Percentiles rank a stretch among this genome's conserved stretches.
Evolutionary conservation across 2,888 invertebrate species (phyloP).

Genomic region (Tetropium fuscum): DNA sequence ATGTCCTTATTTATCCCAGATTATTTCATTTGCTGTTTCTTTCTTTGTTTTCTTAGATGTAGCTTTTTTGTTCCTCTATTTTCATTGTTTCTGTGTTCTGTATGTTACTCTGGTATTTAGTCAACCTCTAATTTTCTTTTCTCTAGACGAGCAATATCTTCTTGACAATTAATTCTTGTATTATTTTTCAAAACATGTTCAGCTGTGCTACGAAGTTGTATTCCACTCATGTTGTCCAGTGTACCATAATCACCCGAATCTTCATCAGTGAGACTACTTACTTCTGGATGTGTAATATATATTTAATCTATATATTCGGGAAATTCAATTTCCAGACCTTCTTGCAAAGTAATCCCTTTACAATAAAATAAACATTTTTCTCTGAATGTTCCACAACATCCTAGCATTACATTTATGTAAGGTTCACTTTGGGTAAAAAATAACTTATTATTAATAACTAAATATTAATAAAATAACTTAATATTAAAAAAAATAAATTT

Average conservation of each 20-base stretch:
- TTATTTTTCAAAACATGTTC: constrained; percentile 20
- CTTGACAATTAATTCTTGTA: constrained; percentile 5
- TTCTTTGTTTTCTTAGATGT: no score
- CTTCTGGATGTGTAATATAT: constrained; percentile 32
- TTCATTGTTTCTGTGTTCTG: no score
- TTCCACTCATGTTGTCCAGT: constrained; percentile 30
- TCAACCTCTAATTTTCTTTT: no score
- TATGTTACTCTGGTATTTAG: no score
- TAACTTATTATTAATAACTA: no score
- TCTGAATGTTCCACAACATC: constrained; percentile 1
- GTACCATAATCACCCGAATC: constrained; percentile 38
- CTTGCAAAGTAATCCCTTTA: constrained; percentile 31
- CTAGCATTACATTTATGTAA: constrained; percentile 19
- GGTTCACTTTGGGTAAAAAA: no score
- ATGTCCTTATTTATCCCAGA: no score
- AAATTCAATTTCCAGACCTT: constrained; percentile 31
- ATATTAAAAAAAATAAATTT: no score
- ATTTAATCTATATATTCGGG: constrained; percentile 25
- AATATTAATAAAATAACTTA: no score
- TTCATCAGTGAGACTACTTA: constrained; percentile 28
- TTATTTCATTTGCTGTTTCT: no score
- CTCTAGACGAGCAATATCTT: no score
- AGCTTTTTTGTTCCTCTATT: no score
- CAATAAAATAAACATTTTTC: constrained; percentile 17
- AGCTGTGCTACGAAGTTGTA: constrained; percentile 25